phyloP scores from a whole-genome alignment of 2,113 vertebrate genomes.

The Chaetodon trifascialis region DNA sequence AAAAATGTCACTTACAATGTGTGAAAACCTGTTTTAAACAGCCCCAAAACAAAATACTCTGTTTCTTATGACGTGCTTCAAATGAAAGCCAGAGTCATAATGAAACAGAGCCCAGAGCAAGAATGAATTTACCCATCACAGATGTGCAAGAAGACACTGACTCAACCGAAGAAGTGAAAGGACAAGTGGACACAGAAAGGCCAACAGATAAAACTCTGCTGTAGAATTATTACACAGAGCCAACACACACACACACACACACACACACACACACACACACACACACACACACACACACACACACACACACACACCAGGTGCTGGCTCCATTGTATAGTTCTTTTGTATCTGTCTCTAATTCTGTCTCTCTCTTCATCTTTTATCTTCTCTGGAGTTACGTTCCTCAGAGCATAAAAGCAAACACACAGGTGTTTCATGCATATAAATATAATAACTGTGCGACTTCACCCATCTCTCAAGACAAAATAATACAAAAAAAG shows the following conservation, averaged over 20 bases:
- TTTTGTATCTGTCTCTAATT: conserved; percentile 49
- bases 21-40: background rate
- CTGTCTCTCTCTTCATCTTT: conserved; percentile 40
- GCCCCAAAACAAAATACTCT: background rate
- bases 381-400: background rate
- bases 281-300: conserved; percentile 34
- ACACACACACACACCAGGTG: conserved; percentile 56
- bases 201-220: background rate
- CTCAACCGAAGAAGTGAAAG: background rate
- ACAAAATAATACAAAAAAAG: too few relatives aligned
- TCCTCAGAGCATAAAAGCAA: conserved; percentile 36
- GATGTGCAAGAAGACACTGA: background rate
- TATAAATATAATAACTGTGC: too few relatives aligned
- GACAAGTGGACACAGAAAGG: background rate
- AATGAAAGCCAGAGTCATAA: background rate
- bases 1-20: background rate
- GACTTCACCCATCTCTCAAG: too few relatives aligned
- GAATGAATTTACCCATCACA: background rate
- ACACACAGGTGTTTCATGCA: too few relatives aligned
- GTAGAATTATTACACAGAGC: background rate
- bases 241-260: background rate
- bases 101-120: background rate
- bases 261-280: conserved; percentile 5
- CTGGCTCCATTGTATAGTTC: conserved; percentile 49
- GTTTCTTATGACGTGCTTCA: background rate